These are phyloP conservation scores for Etheostoma nigrum DNA, from an alignment of 2,797 vertebrate genomes.

Conservation along the genomic window DNA sequence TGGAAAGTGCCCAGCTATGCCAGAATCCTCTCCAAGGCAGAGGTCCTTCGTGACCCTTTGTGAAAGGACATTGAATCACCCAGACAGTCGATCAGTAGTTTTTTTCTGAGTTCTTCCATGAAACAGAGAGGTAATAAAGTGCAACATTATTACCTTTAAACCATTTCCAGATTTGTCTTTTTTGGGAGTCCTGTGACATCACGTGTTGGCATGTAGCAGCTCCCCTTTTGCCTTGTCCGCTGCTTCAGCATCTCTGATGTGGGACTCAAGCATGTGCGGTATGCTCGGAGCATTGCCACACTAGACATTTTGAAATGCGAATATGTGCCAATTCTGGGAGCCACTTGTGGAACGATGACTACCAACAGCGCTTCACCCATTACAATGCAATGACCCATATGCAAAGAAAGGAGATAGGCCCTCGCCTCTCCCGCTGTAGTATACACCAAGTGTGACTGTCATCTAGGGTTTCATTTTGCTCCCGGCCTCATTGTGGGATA, in stretches of 20 bases:
- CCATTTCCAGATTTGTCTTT: slow-evolving; percentile 46
- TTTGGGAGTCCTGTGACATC: slow-evolving; percentile 49
- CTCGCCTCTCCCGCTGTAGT: slow-evolving; percentile 59
- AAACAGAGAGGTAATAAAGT: slow-evolving; percentile 44
- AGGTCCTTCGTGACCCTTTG: slow-evolving; percentile 79
- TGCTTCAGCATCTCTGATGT: slow-evolving; percentile 58
- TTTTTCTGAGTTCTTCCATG: slow-evolving; percentile 77
- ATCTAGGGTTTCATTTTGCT: slow-evolving; percentile 59
- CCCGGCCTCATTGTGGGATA: slow-evolving; percentile 51
- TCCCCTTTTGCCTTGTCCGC: slow-evolving; percentile 65
- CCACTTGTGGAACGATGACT: slow-evolving; percentile 63
- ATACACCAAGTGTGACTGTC: slow-evolving; percentile 47
- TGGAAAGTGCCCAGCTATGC: slow-evolving; percentile 91
- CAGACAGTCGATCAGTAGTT: slow-evolving; percentile 41
- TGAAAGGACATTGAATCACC: slow-evolving; percentile 61
- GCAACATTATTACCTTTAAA: slow-evolving; percentile 44
- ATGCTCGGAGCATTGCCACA: slow-evolving; percentile 64
- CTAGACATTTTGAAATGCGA: slow-evolving; percentile 74
- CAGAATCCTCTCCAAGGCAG: slow-evolving; percentile 84
- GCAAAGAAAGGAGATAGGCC: slow-evolving; percentile 76
- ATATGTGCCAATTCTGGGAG: slow-evolving; percentile 80
- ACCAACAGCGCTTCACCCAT: slow-evolving; percentile 72
- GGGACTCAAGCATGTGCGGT: slow-evolving; percentile 58
- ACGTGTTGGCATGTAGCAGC: slow-evolving; percentile 72
- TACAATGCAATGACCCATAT: slow-evolving; percentile 82